Conservation (phyloP, 2,113 vertebrate genomes). For the Gymnogyps californianus region DNA sequence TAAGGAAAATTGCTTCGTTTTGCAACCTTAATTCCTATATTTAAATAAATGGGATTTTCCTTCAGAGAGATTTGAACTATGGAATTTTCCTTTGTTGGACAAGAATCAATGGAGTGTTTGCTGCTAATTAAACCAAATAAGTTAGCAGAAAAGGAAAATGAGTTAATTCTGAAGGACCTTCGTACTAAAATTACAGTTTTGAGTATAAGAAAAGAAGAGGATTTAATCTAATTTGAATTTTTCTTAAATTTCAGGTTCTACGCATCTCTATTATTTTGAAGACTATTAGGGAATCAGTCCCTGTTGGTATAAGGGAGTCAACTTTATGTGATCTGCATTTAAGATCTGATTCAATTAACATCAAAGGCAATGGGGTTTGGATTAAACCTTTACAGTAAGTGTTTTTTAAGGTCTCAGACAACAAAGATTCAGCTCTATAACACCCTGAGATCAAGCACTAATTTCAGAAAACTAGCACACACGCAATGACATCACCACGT, state of each 20-base stretch:
- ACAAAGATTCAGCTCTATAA: not conserved
- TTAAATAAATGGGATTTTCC: conserved; percentile 60
- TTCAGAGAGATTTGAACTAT: conserved; percentile 17
- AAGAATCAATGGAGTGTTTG: conserved; percentile 6
- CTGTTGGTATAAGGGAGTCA: not conserved
- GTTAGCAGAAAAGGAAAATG: not conserved
- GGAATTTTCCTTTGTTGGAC: conserved; percentile 60
- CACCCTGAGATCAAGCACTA: not conserved
- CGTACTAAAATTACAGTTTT: not conserved
- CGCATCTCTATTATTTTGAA: not conserved
- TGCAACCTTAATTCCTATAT: conserved; percentile 30
- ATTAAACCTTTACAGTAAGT: not conserved
- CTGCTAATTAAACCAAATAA: conserved; percentile 49
- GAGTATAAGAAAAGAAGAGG: not conserved
- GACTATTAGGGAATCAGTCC: not conserved
- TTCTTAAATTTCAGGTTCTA: not conserved
- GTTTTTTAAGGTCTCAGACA: not conserved
- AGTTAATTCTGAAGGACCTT: not conserved
- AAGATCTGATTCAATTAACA: not conserved
- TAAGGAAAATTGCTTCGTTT: conserved; percentile 40
- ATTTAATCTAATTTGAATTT: not conserved
- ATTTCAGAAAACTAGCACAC: conserved; percentile 18
- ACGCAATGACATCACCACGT: not conserved
- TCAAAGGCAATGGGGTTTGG: not conserved
- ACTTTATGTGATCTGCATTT: not conserved